These are phyloP conservation scores for Chrysocyon brachyurus DNA, from an alignment of 2,797 vertebrate genomes.

Conservation along the genomic window DNA sequence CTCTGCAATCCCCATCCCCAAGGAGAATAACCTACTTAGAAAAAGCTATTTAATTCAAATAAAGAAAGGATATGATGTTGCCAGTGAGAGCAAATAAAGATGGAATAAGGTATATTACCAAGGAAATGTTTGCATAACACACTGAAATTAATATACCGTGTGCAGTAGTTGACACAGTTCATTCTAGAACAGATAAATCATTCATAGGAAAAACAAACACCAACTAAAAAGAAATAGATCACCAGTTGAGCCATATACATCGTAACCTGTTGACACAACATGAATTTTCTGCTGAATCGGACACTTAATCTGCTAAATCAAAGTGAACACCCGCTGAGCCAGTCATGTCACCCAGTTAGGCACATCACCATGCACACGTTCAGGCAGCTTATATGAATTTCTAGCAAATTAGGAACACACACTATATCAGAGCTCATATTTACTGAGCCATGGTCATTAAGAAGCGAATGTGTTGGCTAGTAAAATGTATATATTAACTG, in stretches of 20 bases:
- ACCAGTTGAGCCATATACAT: slow-evolving; percentile 51
- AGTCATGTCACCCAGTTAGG: slow-evolving; percentile 26
- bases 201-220: slow-evolving; percentile 83
- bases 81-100: slow-evolving; percentile 66
- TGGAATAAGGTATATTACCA: not conserved
- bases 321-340: slow-evolving; percentile 69
- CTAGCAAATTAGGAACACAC: not conserved
- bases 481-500: not conserved
- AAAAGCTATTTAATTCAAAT: slow-evolving; percentile 68
- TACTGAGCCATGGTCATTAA: not conserved
- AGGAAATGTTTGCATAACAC: slow-evolving; percentile 78
- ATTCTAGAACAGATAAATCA: slow-evolving; percentile 80
- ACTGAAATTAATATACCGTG: slow-evolving; percentile 74
- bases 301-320: slow-evolving; percentile 77
- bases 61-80: slow-evolving; percentile 50
- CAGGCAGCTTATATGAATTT: not conserved
- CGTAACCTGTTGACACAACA: slow-evolving; percentile 82
- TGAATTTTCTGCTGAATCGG: slow-evolving; percentile 85
- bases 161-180: slow-evolving; percentile 78
- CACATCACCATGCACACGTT: not conserved
- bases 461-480: not conserved
- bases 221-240: slow-evolving; percentile 61
- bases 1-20: not conserved
- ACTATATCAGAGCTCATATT: not conserved
- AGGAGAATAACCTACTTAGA: not conserved